Base-by-base conservation (phyloP, 1,140 invertebrate genomes). In the Heliothis subflexa region DNA sequence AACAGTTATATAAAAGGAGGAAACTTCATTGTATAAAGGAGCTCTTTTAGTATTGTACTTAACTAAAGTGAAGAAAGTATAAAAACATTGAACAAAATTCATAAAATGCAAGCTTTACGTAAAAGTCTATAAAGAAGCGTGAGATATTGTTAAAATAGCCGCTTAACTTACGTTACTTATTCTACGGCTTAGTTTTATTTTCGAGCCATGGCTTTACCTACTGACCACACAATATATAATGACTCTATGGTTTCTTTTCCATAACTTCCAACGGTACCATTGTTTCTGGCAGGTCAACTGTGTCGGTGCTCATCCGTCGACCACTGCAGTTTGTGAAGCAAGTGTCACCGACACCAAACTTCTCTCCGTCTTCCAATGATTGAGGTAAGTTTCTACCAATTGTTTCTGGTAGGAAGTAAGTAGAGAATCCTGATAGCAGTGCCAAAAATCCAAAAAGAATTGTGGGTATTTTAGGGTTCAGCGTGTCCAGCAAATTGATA, bases 341-440 rank as follows among this genome's bases (percentile, higher is more conserved):
- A 78, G 96, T 96, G 87, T 98, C 97, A 76, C 97, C 95, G 49
- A 95, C 96, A 57, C 97, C 98, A 88, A 98, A 98, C 80, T 97
- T 96, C 94, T 98, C 98, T 1, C 97, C 98, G 84, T 98, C 98
- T 82, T 97, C 96, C 14, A 98, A 88, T 0, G 97, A 97, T 85
- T 98, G 97, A 1, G 98, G 98, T 13, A 98, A 90, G 79, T 97
- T 97, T 74, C 97, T 96, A 73, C 97, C 96, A 16, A 98, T 91
- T 0, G 98, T 98, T 94, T 98, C 98, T 0, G 98, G 97, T 28
- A 98, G 90, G 66, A 98, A 96, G 0, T 98, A 95, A 9, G 97
- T 95, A 4, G 98, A 90, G 16, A 97, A 80, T n/a, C 97, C 98
- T 0, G 97, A 97, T 1, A 97, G 4, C 7, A 98, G 94, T 1